Percentiles rank a stretch among this genome's conserved stretches.
phyloP scores from a whole-genome alignment of 2,113 vertebrate genomes.

The Lepus europaeus region DNA sequence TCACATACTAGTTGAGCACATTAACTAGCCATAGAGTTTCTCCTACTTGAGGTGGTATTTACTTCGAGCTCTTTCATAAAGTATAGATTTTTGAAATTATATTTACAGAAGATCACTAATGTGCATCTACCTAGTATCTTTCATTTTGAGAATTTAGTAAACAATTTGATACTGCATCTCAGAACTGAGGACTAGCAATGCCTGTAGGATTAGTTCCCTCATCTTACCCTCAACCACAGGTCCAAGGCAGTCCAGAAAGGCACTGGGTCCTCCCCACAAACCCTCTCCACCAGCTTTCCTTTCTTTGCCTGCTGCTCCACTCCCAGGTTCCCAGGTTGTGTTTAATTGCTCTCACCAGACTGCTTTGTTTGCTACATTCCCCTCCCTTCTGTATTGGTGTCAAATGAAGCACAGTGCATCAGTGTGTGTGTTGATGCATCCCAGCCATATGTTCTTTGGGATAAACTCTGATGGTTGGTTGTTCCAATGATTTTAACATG shows the following conservation, averaged over 20 bases:
- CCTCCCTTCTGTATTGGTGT: not conserved
- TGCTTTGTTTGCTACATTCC: not conserved
- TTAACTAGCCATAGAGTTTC: not conserved
- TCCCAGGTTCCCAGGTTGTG: not conserved
- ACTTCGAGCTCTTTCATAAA: not conserved
- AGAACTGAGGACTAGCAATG: not conserved
- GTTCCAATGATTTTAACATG: constrained; percentile 12
- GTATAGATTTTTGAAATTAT: not conserved
- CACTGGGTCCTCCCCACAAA: not conserved
- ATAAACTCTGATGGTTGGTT: not conserved
- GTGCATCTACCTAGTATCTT: not conserved
- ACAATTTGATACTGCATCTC: not conserved
- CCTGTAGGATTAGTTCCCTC: rapidly evolving
- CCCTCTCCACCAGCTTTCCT: not conserved
- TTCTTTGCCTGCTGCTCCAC: not conserved
- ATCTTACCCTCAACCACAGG: not conserved
- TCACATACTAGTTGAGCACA: constrained; percentile 5
- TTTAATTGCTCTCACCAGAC: not conserved
- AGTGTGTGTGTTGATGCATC: not conserved
- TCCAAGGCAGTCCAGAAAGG: not conserved
- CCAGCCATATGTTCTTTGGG: not conserved
- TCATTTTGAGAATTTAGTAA: not conserved
- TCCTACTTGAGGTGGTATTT: not conserved
- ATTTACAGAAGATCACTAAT: not conserved
- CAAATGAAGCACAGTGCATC: rapidly evolving